Conservation (phyloP, 2,797 vertebrate genomes). For the Notamacropus eugenii region DNA sequence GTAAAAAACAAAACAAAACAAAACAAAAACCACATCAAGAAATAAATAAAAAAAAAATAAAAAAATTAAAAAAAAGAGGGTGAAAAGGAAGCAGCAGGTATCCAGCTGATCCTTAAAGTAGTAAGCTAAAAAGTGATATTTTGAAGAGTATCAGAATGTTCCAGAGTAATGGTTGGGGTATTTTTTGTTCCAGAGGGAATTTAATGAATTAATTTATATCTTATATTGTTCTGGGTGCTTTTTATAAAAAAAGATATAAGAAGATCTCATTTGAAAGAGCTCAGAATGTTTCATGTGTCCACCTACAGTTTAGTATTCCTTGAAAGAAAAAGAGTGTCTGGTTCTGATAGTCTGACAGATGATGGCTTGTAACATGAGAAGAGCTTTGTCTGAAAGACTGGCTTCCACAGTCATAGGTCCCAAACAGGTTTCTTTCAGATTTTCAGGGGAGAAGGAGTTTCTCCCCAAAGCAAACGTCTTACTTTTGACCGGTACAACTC, state of each 20-base stretch:
- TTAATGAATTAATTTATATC: conserved; percentile 6
- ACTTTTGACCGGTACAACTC: not conserved
- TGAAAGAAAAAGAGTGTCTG: conserved; percentile 2
- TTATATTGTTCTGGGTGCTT: not conserved
- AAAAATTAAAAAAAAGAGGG: not conserved
- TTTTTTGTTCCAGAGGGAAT: conserved; percentile 26
- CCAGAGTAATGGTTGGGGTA: not conserved
- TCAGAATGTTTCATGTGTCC: not conserved
- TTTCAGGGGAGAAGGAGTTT: not conserved
- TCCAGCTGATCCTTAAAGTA: not conserved
- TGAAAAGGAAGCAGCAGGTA: not conserved
- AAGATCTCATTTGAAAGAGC: not conserved
- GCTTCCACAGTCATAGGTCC: not conserved
- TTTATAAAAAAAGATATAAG: not conserved
- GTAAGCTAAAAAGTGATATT: not conserved
- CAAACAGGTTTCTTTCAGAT: not conserved
- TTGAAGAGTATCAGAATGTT: not conserved
- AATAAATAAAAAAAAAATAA: not conserved
- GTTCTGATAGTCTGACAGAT: not conserved
- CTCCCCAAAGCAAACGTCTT: not conserved
- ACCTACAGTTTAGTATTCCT: not conserved
- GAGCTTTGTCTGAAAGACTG: not conserved
- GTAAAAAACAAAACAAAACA: not conserved
- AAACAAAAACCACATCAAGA: not conserved
- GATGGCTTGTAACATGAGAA: not conserved